A percentile compares a stretch with the other conserved stretches of the same genome.
These are phyloP conservation scores for Hecatera dysodea DNA, from an alignment of 2,888 invertebrate genomes.

Conservation along the genomic window DNA sequence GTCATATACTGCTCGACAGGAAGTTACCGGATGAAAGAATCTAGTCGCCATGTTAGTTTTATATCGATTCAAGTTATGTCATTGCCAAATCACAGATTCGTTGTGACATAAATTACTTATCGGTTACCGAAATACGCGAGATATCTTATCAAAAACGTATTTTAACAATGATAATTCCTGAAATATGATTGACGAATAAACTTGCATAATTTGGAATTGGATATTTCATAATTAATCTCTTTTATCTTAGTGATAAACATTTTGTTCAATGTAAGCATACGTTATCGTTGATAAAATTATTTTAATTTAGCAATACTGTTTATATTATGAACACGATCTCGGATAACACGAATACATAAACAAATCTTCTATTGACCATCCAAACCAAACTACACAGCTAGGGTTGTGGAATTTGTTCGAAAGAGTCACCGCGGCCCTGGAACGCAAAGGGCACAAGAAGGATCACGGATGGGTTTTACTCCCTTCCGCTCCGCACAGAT, in stretches of 20 bases:
- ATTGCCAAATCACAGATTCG: slow-evolving; percentile 7
- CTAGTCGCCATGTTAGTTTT: slow-evolving; percentile 19
- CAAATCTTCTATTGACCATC: no score
- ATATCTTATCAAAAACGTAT: neutral
- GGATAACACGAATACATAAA: neutral
- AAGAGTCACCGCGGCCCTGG: no score
- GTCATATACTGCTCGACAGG: slow-evolving; percentile 24
- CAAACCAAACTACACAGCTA: no score
- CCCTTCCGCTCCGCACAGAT: no score
- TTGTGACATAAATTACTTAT: neutral
- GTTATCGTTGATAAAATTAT: neutral
- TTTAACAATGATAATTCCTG: neutral
- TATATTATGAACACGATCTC: neutral
- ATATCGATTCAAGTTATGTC: slow-evolving; percentile 9
- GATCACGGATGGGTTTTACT: no score
- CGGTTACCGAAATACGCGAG: neutral
- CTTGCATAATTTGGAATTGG: no score
- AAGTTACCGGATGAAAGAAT: slow-evolving; percentile 30
- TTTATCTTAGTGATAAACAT: neutral
- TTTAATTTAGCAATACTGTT: neutral
- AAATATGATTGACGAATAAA: neutral
- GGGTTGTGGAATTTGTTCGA: no score
- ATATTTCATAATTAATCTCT: no score
- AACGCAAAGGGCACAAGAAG: no score
- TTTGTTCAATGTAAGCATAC: neutral